Percentiles rank a stretch among this genome's conserved stretches.
phyloP scores from a whole-genome alignment of 2,797 vertebrate genomes.

The Thripadectes ignobilis region DNA sequence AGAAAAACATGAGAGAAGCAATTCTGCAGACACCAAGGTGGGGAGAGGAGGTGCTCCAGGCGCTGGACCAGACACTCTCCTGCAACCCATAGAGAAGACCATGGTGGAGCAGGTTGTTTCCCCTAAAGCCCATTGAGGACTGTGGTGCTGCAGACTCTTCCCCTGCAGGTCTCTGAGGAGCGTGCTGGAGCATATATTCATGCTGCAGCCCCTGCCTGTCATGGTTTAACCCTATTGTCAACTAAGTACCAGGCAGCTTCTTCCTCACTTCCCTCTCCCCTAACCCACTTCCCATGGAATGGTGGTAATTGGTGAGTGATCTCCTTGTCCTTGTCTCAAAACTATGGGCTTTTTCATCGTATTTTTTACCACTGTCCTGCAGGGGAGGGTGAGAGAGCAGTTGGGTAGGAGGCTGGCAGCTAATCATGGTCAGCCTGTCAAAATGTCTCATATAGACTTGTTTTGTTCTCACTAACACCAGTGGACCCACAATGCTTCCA shows the following conservation, averaged over 20 bases:
- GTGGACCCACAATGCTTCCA: not conserved
- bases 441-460: not conserved
- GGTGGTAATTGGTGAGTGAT: not conserved
- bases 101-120: not conserved
- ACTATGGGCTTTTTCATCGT: not conserved
- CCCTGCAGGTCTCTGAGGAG: not conserved
- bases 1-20: not conserved
- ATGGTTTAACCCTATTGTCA: not conserved
- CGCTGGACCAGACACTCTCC: not conserved
- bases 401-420: not conserved
- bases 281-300: not conserved
- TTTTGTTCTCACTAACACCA: not conserved
- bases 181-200: not conserved
- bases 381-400: not conserved
- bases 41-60: not conserved
- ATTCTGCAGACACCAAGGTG: too few relatives aligned
- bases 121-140: not conserved
- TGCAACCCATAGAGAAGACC: rapidly evolving
- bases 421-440: not conserved
- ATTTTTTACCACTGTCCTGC: not conserved
- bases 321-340: not conserved
- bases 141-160: too few relatives aligned
- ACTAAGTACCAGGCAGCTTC: too few relatives aligned
- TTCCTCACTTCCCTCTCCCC: not conserved
- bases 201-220: not conserved